These are phyloP conservation scores for Meriones unguiculatus DNA, from an alignment of 2,113 vertebrate species.

Conservation along the genomic window DNA sequence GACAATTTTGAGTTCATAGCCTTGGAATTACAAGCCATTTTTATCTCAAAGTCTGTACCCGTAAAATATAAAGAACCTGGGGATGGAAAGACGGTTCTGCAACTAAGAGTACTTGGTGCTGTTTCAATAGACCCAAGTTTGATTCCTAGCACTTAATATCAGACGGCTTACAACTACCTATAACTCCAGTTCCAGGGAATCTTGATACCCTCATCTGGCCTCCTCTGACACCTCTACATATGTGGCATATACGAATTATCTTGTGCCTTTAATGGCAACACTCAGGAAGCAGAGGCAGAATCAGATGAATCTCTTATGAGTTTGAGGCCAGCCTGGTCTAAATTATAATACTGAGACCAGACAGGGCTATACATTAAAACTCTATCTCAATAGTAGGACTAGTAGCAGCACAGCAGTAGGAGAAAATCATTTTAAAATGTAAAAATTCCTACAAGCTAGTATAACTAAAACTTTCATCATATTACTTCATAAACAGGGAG, in stretches of 20 bases:
- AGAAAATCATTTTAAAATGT: not conserved
- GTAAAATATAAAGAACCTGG: constrained; percentile 24
- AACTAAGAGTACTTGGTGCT: not conserved
- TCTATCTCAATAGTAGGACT: not conserved
- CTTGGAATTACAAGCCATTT: not conserved
- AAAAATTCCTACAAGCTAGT: constrained; percentile 24
- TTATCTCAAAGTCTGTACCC: constrained; percentile 30
- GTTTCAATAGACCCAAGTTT: not conserved
- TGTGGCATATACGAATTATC: not conserved
- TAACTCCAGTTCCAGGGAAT: not conserved
- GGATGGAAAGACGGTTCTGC: not conserved
- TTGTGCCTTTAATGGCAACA: not conserved
- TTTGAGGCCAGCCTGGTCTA: not conserved
- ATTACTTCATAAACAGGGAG: constrained; percentile 55
- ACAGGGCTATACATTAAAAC: not conserved
- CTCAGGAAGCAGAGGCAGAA: not conserved
- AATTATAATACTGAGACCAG: not conserved
- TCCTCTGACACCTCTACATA: not conserved
- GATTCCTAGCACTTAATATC: not conserved
- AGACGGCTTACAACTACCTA: not conserved
- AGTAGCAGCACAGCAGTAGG: not conserved
- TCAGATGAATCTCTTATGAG: not conserved
- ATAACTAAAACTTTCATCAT: constrained; percentile 19
- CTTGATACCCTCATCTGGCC: not conserved
- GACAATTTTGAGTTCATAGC: constrained; percentile 6